Evolutionary conservation across 2,888 invertebrate genomes (phyloP).

Genomic region (Apamea anceps): DNA sequence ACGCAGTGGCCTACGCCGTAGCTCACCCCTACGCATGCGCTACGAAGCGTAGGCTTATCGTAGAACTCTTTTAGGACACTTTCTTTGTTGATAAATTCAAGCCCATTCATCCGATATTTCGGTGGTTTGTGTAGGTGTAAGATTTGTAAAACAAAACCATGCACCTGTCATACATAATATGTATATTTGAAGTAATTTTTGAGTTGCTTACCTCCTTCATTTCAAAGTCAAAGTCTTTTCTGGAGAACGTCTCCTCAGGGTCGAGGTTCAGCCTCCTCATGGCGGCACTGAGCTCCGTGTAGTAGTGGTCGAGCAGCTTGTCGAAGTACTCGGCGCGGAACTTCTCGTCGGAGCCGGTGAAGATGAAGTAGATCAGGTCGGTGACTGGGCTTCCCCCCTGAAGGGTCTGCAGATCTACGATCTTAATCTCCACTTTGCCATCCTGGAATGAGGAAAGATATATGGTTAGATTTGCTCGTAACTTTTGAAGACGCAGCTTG

Average conservation of each 20-base stretch:
- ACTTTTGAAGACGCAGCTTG: not conserved
- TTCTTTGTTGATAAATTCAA: slow-evolving; percentile 4
- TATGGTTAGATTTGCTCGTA: not conserved
- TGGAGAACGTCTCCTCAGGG: slow-evolving; percentile 73
- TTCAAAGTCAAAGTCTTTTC: slow-evolving; percentile 75
- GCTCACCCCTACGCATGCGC: slow-evolving; percentile 4
- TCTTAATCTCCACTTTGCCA: slow-evolving; percentile 69
- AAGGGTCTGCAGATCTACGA: slow-evolving; percentile 81
- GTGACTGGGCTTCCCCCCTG: slow-evolving; percentile 74
- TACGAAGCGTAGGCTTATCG: slow-evolving; percentile 1
- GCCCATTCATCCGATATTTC: not conserved
- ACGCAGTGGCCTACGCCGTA: slow-evolving; percentile 23
- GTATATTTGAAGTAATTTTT: not conserved
- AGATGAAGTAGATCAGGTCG: slow-evolving; percentile 81
- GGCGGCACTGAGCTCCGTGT: slow-evolving; percentile 69
- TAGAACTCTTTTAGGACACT: not conserved
- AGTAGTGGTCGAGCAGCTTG: slow-evolving; percentile 71
- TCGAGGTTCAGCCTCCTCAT: slow-evolving; percentile 71
- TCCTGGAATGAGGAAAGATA: slow-evolving; percentile 20
- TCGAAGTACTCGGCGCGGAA: slow-evolving; percentile 74
- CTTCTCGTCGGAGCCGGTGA: slow-evolving; percentile 77
- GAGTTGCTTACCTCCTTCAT: slow-evolving; percentile 70
- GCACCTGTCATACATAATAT: not conserved
- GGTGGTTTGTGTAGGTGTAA: not conserved
- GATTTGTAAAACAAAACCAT: not conserved